These are phyloP conservation scores for Drosophila pseudoobscura DNA, from an alignment of 1,140 invertebrate species.

Conservation along the genomic window DNA sequence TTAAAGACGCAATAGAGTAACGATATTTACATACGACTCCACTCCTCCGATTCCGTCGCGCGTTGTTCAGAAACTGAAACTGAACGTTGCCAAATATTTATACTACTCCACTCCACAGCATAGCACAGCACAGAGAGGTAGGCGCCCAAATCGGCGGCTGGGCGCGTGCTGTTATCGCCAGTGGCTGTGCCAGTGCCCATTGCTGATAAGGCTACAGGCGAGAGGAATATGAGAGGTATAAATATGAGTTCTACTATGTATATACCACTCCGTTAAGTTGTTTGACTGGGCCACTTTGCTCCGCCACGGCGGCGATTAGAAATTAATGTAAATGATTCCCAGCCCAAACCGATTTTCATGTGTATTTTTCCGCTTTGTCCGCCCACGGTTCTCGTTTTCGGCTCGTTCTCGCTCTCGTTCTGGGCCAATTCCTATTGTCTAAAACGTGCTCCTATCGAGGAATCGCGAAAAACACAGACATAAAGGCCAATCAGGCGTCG, in stretches of 20 bases:
- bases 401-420: constrained; percentile 4
- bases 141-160: constrained; percentile 13
- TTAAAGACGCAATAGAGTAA: constrained; percentile 22
- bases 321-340: constrained; percentile 35
- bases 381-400: too few relatives aligned
- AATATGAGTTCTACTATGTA: constrained; percentile 13
- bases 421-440: constrained; percentile 6
- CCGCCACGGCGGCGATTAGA: constrained; percentile 23
- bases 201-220: constrained; percentile 33
- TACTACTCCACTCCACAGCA: background rate
- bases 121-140: too few relatives aligned
- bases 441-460: constrained; percentile 11
- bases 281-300: constrained; percentile 2
- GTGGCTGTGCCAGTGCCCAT: too few relatives aligned
- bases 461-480: constrained; percentile 43
- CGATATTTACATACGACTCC: constrained; percentile 52
- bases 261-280: constrained; percentile 8
- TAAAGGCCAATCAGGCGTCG: constrained; percentile 46
- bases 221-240: constrained; percentile 33
- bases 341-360: constrained; percentile 12
- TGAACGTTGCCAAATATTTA: constrained; percentile 47
- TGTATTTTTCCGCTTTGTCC: constrained; percentile 34
- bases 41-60: constrained; percentile 27
- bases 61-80: constrained; percentile 42
- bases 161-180: constrained; percentile 34